A percentile compares a stretch with the other conserved stretches of the same genome.
Conservation (phyloP, 1,140 invertebrate species). For the Zaprionus capensis region DNA sequence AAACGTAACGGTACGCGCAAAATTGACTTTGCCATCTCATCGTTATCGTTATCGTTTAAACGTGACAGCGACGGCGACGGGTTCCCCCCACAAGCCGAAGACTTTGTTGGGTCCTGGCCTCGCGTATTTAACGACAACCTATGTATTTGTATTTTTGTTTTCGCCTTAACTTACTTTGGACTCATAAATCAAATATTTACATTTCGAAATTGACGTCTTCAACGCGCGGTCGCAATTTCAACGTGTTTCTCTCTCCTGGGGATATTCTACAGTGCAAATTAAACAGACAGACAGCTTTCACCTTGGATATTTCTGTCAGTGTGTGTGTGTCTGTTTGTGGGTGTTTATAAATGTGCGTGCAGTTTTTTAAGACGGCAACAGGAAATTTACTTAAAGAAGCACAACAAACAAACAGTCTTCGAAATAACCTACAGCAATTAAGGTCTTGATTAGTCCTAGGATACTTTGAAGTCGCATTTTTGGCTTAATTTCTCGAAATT, state of each 20-base stretch:
- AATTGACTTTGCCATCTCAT: constrained; percentile 21
- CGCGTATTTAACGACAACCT: constrained; percentile 4
- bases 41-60: constrained; percentile 14
- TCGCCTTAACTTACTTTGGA: constrained; percentile 77
- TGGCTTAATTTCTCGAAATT: constrained; percentile 29
- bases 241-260: constrained; percentile 38
- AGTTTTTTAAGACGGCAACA: constrained; percentile 8
- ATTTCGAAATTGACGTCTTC: constrained; percentile 83
- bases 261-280: constrained; percentile 31
- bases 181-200: constrained; percentile 84
- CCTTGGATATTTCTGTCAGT: not conserved
- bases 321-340: constrained; percentile 6
- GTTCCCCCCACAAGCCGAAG: constrained; percentile 13
- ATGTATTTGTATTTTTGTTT: constrained; percentile 58
- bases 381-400: constrained; percentile 33
- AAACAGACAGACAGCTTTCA: constrained; percentile 29
- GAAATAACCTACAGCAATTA: constrained; percentile 57
- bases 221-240: constrained; percentile 69
- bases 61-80: constrained; percentile 38
- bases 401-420: constrained; percentile 50
- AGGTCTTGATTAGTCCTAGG: constrained; percentile 44
- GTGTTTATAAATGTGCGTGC: constrained; percentile 17
- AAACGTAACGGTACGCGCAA: constrained; percentile 33
- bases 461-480: constrained; percentile 59
- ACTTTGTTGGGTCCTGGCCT: constrained; percentile 12